These are phyloP conservation scores for Sitobion miscanthi DNA, from an alignment of 1,140 invertebrate species.

Conservation along the genomic window DNA sequence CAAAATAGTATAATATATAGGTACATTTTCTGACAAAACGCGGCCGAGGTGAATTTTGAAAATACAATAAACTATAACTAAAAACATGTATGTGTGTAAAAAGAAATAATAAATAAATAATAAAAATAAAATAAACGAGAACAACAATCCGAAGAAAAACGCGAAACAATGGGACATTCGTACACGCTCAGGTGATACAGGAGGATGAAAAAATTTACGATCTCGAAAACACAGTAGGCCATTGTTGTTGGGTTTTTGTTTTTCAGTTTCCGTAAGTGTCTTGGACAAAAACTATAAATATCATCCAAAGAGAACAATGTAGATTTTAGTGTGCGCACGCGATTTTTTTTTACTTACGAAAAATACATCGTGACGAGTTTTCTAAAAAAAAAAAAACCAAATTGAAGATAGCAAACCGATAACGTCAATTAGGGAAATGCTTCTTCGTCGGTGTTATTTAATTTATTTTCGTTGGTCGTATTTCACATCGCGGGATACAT, in stretches of 20 bases:
- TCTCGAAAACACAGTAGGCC: conserved; percentile 55
- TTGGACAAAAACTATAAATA: conserved; percentile 50
- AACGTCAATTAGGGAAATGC: conserved; percentile 53
- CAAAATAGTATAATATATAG: background rate
- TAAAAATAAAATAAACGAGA: conserved; percentile 34
- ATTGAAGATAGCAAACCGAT: conserved; percentile 37
- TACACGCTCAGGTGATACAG: background rate
- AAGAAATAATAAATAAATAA: background rate
- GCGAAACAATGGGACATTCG: conserved; percentile 46
- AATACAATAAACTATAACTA: conserved; percentile 18
- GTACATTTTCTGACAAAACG: background rate
- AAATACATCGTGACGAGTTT: conserved; percentile 30
- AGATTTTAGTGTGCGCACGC: background rate
- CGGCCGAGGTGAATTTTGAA: background rate
- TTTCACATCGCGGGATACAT: conserved; percentile 29
- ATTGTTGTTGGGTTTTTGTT: conserved; percentile 41
- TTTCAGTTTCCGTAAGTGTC: conserved; percentile 18
- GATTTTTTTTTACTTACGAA: conserved; percentile 35
- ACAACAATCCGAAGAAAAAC: conserved; percentile 26
- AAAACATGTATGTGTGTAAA: background rate
- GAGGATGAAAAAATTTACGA: conserved; percentile 50
- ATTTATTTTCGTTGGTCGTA: conserved; percentile 44
- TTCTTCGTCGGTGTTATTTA: conserved; percentile 31
- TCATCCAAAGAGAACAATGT: conserved; percentile 47
- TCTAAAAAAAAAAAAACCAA: background rate